These are phyloP conservation scores for Budorcas taxicolor DNA, from an alignment of 2,113 vertebrate genomes.

Conservation along the genomic window DNA sequence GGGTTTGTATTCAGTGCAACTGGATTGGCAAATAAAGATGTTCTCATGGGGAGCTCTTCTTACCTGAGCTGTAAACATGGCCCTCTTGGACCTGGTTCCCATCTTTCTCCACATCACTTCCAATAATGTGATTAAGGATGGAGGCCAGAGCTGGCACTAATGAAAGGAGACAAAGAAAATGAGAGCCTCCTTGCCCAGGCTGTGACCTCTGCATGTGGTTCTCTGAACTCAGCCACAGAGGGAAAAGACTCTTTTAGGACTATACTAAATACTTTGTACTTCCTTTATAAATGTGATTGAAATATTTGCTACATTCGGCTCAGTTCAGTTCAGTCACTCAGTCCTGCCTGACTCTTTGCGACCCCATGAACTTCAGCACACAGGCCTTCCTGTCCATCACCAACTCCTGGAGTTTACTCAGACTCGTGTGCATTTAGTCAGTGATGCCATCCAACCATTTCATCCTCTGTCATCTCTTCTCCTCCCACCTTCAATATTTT, in stretches of 20 bases:
- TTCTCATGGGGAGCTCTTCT: neutral
- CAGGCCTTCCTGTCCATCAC: neutral
- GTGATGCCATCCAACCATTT: neutral
- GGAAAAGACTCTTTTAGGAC: neutral
- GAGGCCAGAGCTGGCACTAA: neutral
- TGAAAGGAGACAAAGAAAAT: neutral
- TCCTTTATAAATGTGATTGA: neutral
- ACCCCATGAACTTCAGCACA: neutral
- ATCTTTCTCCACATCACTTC: neutral
- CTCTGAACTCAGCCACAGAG: neutral
- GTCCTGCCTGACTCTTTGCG: accelerated
- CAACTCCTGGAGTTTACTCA: too few species aligned
- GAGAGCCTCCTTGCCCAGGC: neutral
- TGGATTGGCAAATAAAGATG: neutral
- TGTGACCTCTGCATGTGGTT: neutral
- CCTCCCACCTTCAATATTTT: neutral
- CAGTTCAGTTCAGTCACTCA: neutral
- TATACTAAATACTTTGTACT: neutral
- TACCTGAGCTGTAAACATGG: neutral
- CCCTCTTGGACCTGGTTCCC: neutral
- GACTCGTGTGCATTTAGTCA: neutral
- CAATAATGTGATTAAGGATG: neutral
- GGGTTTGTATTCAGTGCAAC: neutral
- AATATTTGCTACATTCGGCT: neutral
- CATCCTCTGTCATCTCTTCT: neutral